Base-by-base conservation (phyloP, 2,113 vertebrate genomes). In the Aphelocoma coerulescens region DNA sequence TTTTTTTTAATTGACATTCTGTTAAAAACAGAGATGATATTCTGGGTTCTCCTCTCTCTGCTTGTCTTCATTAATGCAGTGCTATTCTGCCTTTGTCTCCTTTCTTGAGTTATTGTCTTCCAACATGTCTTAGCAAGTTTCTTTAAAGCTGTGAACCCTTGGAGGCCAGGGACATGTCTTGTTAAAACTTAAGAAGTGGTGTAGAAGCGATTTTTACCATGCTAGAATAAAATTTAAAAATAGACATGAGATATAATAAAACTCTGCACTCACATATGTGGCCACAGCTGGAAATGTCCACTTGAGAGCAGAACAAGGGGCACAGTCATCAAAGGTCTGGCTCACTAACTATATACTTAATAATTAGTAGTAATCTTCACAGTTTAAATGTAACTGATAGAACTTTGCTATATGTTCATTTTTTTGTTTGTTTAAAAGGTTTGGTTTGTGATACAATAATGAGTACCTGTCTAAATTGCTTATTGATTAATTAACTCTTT, bases 51-150 rank as follows among this genome's bases (percentile, higher is more conserved):
- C 43, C 19, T 72, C 54, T 73, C 37, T 85, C n/a, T 79, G 9
- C 54, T 91, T 87, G 37, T 62, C 62, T 72, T 92, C 43, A 26
- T 76, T 91, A 79, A 77, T 73, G 43, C 33, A 68, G 9, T 52
- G 4, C 18, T 76, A n/a, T 83, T 88, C 63, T 80, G 33, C 26
- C 33, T 92, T 89, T 74, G 28, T 89, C 46, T 73, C n/a, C 41
- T 73, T 85, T 89, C 66, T 69, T 43, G 43, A 91, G 21, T 43
- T 88, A 39, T 44, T 88, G 26, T 79, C 66, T 95, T 94, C 77
- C 63, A 83, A n/a, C 33, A 62, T 90, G 63, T 83, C 43, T 88
- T 88, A 71, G 88, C 74, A 95, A 93, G 63, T 62, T 91, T 96
- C 58, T 93, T 93, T 88, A 76, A 87, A 89, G 71, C 21, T 79